Evolutionary conservation across 2,888 invertebrate genomes (phyloP), one percentile per base, ranked within the genome.

Genomic region (Parnassius orleans): DNA sequence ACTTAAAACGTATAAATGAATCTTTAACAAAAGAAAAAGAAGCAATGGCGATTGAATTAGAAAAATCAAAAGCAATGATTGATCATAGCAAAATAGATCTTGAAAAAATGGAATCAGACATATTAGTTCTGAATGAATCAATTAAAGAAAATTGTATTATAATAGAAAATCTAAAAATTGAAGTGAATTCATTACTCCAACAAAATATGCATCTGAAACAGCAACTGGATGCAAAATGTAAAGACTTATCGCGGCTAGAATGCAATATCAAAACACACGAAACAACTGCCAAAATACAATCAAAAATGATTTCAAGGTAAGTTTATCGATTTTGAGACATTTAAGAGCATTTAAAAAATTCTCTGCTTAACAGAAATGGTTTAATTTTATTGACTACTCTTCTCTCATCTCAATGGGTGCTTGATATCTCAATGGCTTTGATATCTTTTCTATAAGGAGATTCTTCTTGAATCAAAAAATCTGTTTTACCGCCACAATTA

Each of bases 221-320:
- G 47, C 71, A 89, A 52, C 78, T 89, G 0, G 87, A 92, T 57
- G 86, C 86, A 33, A 87, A 83, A 61, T 70, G 65, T 57, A 74
- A 73, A 42, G 82, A 87, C 48, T 81, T 77, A 65, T 75, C 73
- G 3, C 79, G 81, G 60, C 65, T 90, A 14, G 83, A 86, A 57
- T 78, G 74, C 10, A 91, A 91, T 68, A 87, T 88, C 5, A 91
- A 87, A 69, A 90, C 87, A 0, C 86, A 87, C 53, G 86, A 90
- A 65, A 90, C 87, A 68, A 83, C 90, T 0, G 84, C 84, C 0
- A 83, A 87, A 72, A 81, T 90, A 66, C 90, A 90, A 67, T 84
- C 78, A 65, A 82, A 78, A 63, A 89, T 88, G 75, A 87, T 90
- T 50, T 82, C 73, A 47, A 89, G 88, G 91, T 90, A 76, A 12